phyloP scores from a whole-genome alignment of 1,140 invertebrate species.

The Scylla paramamosain region DNA sequence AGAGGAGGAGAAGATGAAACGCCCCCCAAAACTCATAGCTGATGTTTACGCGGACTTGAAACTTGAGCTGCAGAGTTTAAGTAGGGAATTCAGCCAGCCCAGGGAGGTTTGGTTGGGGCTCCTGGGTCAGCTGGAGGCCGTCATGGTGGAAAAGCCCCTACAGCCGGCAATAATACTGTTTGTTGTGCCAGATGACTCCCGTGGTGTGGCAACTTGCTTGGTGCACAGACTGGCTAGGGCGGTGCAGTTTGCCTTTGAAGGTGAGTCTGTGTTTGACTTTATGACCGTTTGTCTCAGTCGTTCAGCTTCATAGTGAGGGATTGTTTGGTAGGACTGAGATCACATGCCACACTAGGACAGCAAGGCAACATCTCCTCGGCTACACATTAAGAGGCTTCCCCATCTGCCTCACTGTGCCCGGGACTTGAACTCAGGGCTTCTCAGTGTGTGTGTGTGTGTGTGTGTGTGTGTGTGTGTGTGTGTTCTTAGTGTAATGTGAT shows the following conservation, averaged over 20 bases:
- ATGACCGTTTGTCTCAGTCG: too few relatives aligned
- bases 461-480: too few relatives aligned
- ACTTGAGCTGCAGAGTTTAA: background rate
- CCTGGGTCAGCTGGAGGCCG: constrained; percentile 45
- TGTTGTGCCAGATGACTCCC: constrained; percentile 67
- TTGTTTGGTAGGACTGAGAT: too few relatives aligned
- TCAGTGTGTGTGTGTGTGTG: too few relatives aligned
- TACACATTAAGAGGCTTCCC: too few relatives aligned
- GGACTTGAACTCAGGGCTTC: too few relatives aligned
- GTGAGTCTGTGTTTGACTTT: constrained; percentile 44
- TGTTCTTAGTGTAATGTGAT: too few relatives aligned
- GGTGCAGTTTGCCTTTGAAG: constrained; percentile 72
- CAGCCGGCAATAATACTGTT: constrained; percentile 67
- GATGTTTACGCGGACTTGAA: constrained; percentile 62
- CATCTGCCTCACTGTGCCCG: too few relatives aligned
- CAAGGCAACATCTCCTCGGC: too few relatives aligned
- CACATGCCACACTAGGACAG: too few relatives aligned
- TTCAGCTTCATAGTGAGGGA: too few relatives aligned
- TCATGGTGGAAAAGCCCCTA: constrained; percentile 51
- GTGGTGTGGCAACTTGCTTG: constrained; percentile 62
- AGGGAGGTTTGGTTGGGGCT: constrained; percentile 58
- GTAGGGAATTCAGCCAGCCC: constrained; percentile 24
- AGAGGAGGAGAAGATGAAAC: background rate
- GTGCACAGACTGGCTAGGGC: constrained; percentile 45
- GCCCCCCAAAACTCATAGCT: constrained; percentile 23